Percentiles rank a stretch among this genome's conserved stretches.
These are phyloP conservation scores for Drosophila meridiana DNA, from an alignment of 2,888 invertebrate genomes.

Conservation along the genomic window DNA sequence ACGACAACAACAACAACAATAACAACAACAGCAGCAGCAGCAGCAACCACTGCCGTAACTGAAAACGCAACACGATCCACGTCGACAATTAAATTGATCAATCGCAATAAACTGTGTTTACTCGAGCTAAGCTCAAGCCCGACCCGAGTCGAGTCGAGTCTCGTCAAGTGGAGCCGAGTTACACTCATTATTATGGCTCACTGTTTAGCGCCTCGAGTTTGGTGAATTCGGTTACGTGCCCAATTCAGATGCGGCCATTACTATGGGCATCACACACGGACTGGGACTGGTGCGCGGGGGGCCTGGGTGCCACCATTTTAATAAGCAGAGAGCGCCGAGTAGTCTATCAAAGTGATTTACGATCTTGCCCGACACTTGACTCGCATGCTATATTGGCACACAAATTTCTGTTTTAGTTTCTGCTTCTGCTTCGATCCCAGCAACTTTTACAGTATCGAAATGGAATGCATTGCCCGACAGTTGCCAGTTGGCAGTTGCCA, in stretches of 20 bases:
- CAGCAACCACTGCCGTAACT: conserved; percentile 36
- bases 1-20: conserved; percentile 64
- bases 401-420: conserved; percentile 19
- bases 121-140: background rate
- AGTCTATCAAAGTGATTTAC: conserved; percentile 68
- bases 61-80: conserved; percentile 36
- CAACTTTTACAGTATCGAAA: conserved; percentile 59
- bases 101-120: conserved; percentile 25
- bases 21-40: conserved; percentile 41
- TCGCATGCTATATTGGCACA: conserved; percentile 49
- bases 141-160: background rate
- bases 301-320: conserved; percentile 39
- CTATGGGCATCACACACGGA: conserved; percentile 49
- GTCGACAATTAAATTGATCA: conserved; percentile 42
- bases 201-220: conserved; percentile 46
- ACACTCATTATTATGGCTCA: conserved; percentile 23
- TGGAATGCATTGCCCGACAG: conserved; percentile 5
- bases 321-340: conserved; percentile 30
- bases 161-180: conserved; percentile 1
- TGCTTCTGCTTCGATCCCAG: conserved; percentile 24
- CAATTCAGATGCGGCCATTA: conserved; percentile 52
- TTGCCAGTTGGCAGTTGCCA: background rate
- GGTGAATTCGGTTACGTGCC: conserved; percentile 40
- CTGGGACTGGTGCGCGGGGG: conserved; percentile 17
- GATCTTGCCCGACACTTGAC: conserved; percentile 62